phyloP scores from a whole-genome alignment of 2,113 vertebrate species.

The Nesoenas mayeri region DNA sequence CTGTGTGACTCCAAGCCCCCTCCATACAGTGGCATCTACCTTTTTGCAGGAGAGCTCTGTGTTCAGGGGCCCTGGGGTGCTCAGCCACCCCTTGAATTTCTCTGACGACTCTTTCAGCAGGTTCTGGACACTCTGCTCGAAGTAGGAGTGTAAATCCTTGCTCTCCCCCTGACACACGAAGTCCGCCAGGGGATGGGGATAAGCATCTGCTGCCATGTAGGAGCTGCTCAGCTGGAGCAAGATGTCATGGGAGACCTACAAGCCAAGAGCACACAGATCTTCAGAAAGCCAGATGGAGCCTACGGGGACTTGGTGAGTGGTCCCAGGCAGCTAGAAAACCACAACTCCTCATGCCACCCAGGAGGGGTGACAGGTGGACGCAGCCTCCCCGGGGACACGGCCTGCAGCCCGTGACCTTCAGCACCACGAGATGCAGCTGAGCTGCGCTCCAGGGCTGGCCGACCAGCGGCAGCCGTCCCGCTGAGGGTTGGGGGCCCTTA shows the following conservation, averaged over 20 bases:
- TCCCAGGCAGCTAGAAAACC: neutral
- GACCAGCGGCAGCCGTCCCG: fast-evolving
- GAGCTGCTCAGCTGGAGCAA: conserved; percentile 82
- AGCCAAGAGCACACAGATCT: neutral
- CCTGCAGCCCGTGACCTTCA: neutral
- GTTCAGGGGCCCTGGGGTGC: conserved; percentile 69
- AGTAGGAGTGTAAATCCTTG: conserved; percentile 71
- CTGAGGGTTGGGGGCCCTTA: too few relatives aligned
- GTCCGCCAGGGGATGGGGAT: conserved; percentile 74
- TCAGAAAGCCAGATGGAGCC: neutral
- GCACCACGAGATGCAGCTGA: neutral
- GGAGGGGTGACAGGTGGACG: neutral
- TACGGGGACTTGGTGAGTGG: neutral
- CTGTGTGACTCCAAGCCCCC: fast-evolving
- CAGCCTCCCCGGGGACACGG: fast-evolving
- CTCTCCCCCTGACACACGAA: conserved; percentile 54
- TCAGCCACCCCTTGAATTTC: conserved; percentile 84
- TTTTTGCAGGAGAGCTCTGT: conserved; percentile 85
- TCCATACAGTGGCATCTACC: conserved; percentile 47
- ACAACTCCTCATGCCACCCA: neutral
- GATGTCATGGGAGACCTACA: conserved; percentile 83
- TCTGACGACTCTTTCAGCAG: conserved; percentile 78
- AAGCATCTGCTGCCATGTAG: conserved; percentile 78
- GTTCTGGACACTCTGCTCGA: conserved; percentile 79
- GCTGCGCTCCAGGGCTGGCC: fast-evolving